phyloP scores from a whole-genome alignment of 2,113 vertebrate genomes.

The Lutjanus erythropterus region DNA sequence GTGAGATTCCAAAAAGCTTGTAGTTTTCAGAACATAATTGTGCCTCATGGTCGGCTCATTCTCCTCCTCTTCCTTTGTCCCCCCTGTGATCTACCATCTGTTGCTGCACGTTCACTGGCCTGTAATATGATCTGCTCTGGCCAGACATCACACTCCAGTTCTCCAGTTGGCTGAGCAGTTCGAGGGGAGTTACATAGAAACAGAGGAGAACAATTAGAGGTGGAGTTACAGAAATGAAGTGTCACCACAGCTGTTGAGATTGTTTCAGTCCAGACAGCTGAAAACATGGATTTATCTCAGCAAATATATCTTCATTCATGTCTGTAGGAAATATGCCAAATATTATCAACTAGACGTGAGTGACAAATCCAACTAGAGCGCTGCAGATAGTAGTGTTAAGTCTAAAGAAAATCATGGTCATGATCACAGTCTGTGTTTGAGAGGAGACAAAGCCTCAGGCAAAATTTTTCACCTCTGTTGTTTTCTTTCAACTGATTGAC shows the following conservation, averaged over 20 bases:
- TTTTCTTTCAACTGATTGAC: constrained; percentile 17
- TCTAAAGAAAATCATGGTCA: neutral
- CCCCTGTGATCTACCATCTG: constrained; percentile 72
- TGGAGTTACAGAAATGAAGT: constrained; percentile 55
- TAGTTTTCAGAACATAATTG: constrained; percentile 37
- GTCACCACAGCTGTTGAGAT: constrained; percentile 54
- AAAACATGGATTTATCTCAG: constrained; percentile 22
- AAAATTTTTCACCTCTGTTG: neutral
- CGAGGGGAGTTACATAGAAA: constrained; percentile 60
- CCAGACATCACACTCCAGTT: constrained; percentile 67
- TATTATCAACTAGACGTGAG: neutral
- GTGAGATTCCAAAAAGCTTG: constrained; percentile 13
- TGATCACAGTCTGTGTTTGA: neutral
- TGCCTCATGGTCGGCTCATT: constrained; percentile 48
- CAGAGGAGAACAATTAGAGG: constrained; percentile 68
- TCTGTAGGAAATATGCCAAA: neutral
- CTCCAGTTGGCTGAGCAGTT: constrained; percentile 62
- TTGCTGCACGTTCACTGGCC: constrained; percentile 77
- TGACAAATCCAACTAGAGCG: neutral
- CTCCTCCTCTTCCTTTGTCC: constrained; percentile 66
- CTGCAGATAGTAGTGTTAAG: neutral
- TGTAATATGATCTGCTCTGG: constrained; percentile 73
- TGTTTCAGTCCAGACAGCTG: constrained; percentile 33
- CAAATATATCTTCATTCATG: neutral
- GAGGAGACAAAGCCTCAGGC: constrained; percentile 30